Evolutionary conservation across 2,113 vertebrate genomes (phyloP), one percentile per base, ranked within the genome.

Genomic region (Choloepus hoffmanni): DNA sequence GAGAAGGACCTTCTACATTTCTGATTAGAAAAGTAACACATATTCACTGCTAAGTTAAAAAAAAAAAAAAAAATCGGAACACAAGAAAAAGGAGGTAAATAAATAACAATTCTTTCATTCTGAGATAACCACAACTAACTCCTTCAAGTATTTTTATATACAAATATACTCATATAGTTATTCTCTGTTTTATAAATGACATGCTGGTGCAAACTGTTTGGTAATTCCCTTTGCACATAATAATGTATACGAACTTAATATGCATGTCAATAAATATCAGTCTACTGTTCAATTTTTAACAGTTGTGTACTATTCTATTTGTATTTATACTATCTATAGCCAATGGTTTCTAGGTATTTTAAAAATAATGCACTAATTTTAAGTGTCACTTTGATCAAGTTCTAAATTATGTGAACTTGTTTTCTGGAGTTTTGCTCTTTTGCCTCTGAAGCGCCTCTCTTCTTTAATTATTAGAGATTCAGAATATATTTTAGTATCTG

Each of bases 401-500:
- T 76, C 50, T 63, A 82, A 81, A 58, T 65, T 78, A 58, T 33
- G 21, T 90, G 7, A 93, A 55, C 58, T 93, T 90, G 24, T 36
- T 45, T 95, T 87, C 62, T 90, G 55, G 58, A 70, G 58, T n/a
- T 88, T 67, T 11, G 26, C 33, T 94, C 18, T 67, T 73, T 28
- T 60, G 48, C 10, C 6, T 58, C n/a, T 79, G 94, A 19, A 63
- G 24, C 10, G 79, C 7, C 16, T 40, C 13, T 89, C 26, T 65
- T 6, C 19, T 63, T 88, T 68, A 89, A 48, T 89, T 85, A 89
- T n/a, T 48, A 76, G 81, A 88, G 70, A 79, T 73, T 73, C n/a
- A 76, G 50, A 90, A 87, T 65, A 65, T 1, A 33, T 50, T 65
- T 95, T 90, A 90, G 18, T 48, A 70, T 33, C 21, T 60, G 23